A percentile compares a stretch with the other conserved stretches of the same genome.
These are phyloP conservation scores for Macrocentrus cingulum DNA, from an alignment of 1,140 invertebrate genomes.

Conservation along the genomic window DNA sequence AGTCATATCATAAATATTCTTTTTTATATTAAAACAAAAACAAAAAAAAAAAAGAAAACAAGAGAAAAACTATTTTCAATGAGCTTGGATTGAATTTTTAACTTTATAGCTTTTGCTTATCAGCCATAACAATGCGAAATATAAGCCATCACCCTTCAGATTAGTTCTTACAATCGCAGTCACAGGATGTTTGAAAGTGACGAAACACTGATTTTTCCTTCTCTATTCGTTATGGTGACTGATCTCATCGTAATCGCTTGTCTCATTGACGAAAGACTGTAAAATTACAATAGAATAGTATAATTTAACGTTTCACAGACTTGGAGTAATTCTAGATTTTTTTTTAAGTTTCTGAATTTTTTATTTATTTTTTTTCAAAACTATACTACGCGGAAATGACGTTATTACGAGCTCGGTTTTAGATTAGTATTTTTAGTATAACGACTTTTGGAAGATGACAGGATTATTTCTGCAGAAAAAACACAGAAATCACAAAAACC, in stretches of 20 bases:
- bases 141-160: neutral
- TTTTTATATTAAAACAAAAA: too few species aligned
- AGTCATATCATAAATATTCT: too few species aligned
- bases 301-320: constrained; percentile 1
- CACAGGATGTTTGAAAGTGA: constrained; percentile 18
- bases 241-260: constrained; percentile 2
- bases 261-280: neutral
- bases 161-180: neutral
- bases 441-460: neutral
- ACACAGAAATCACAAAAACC: constrained; percentile 56
- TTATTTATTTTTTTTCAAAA: too few species aligned
- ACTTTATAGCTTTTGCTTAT: neutral
- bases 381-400: too few species aligned
- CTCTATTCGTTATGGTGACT: constrained; percentile 18
- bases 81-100: too few species aligned
- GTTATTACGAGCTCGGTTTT: too few species aligned
- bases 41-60: too few species aligned
- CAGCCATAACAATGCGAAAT: neutral
- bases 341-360: too few species aligned
- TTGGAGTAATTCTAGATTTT: constrained; percentile 28
- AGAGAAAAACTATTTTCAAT: too few species aligned
- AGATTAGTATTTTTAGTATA: constrained; percentile 21
- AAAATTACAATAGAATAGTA: neutral
- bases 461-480: constrained; percentile 50
- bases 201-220: constrained; percentile 4